Conservation (phyloP, 2,888 invertebrate genomes). For the Drosophila sordidula region DNA sequence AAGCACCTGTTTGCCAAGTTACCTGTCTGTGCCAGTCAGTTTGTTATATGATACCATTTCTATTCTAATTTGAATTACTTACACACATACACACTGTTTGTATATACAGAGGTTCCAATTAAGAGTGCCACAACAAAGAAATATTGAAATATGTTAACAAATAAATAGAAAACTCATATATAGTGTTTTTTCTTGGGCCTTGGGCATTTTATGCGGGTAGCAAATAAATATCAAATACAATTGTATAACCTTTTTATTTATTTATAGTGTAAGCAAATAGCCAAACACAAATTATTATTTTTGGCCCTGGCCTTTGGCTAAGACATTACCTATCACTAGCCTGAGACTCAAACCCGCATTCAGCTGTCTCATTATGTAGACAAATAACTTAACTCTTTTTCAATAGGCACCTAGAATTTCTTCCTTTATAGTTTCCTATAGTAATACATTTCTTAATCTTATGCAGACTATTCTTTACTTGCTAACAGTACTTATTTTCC, state of each 20-base stretch:
- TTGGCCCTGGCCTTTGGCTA: no score
- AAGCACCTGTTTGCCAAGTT: slow-evolving; percentile 18
- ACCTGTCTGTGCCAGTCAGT: slow-evolving; percentile 43
- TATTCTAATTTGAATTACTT: slow-evolving; percentile 28
- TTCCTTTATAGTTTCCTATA: no score
- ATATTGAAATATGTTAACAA: slow-evolving; percentile 10
- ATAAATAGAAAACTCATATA: background rate
- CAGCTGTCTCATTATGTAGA: no score
- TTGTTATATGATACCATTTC: slow-evolving; percentile 47
- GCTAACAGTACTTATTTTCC: no score
- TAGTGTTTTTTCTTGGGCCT: background rate
- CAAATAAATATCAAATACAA: background rate
- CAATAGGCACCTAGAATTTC: no score
- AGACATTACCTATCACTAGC: no score
- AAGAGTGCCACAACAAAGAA: slow-evolving; percentile 7
- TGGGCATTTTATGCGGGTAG: background rate
- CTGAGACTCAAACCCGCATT: no score
- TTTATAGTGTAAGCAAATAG: background rate
- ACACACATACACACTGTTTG: background rate
- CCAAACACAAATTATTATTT: background rate
- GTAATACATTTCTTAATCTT: no score
- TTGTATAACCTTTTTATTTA: background rate
- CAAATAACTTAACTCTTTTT: no score
- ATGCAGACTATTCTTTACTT: no score
- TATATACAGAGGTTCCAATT: slow-evolving; percentile 20